Base-by-base conservation (phyloP, 2,888 invertebrate species). In the Dilophus febrilis region DNA sequence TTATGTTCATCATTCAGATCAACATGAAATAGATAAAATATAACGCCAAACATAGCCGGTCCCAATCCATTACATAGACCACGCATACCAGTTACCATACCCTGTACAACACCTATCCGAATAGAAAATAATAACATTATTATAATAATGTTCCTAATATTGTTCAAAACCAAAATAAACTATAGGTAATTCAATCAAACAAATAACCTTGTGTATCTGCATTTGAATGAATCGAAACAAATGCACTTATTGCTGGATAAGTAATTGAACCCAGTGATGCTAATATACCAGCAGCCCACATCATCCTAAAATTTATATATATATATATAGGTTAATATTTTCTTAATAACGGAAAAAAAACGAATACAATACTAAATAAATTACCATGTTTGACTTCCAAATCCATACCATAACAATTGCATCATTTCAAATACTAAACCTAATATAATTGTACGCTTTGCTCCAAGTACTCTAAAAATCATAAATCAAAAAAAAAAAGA, bases 201-300 rank as follows among this genome's bases (percentile, higher is more conserved):
- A 35, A 11, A 13, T 10, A 10, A 68, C 86, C 98, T 68, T 98
- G 98, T 55, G 92, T 80, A 63, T 98, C 97, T n/a, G 88, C 83
- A 54, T 91, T 84, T 47, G 95, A 91, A 64, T 95, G 92, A 55
- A 94, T 86, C 12, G 95, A 95, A 40, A 95, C 95, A 64, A 94
- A 98, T 29, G 97, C 90, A 61, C 92, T 92, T 56, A 99, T 97
- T 40, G 97, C 94, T 28, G 98, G 98, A 68, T 99, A 98, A 4
- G 95, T 95, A 51, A 98, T 82, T 48, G 91, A 91, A 45, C 91
- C 92, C 50, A 97, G 74, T 12, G 95, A 90, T 29, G 97, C 97
- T 48, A 98, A 68, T 48, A 92, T 77, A 40, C 98, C 98, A 10
- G 97, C 97, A 30, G 87, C 84, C 98, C 98, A 98, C 91, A 98